Evolutionary conservation across 92 coral and sea anemone genomes (phyloP).

Genomic region (Epizoanthus scotinus): DNA sequence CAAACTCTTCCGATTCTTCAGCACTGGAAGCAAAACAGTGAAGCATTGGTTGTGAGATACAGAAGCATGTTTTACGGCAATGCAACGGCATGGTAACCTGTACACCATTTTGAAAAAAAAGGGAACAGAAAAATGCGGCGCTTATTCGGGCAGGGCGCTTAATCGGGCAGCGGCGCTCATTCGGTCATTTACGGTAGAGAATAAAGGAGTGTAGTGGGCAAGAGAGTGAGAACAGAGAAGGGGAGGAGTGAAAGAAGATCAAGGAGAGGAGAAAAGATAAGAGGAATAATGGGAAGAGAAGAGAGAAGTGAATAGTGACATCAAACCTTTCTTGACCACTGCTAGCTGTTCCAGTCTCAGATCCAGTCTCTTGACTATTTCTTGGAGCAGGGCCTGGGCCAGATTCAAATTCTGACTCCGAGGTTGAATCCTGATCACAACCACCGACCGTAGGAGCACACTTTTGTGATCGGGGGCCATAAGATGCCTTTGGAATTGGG

Average conservation of each 20-base stretch:
- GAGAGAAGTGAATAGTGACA: neutral
- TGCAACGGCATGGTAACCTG: too few species aligned
- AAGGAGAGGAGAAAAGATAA: too few species aligned
- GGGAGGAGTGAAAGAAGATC: too few species aligned
- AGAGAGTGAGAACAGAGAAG: too few species aligned
- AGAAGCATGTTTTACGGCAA: too few species aligned
- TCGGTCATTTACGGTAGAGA: too few species aligned
- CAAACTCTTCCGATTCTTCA: conserved; percentile 78
- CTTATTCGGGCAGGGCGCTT: too few species aligned
- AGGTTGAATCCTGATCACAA: conserved; percentile 1
- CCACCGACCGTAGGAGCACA: neutral
- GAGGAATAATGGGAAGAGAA: too few species aligned
- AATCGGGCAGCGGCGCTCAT: too few species aligned
- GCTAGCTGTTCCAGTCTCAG: conserved; percentile 22
- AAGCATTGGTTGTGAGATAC: neutral
- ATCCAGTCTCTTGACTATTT: conserved; percentile 22
- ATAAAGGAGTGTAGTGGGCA: too few species aligned
- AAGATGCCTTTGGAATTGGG: conserved; percentile 3
- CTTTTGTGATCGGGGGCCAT: conserved; percentile 20
- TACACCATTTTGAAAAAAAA: too few species aligned
- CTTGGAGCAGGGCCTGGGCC: neutral
- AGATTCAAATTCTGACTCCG: conserved; percentile 26
- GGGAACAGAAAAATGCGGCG: too few species aligned
- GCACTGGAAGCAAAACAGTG: conserved; percentile 39
- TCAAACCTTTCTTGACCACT: conserved; percentile 32